Conservation (phyloP, 2,113 vertebrate species). For the Geococcyx californianus region DNA sequence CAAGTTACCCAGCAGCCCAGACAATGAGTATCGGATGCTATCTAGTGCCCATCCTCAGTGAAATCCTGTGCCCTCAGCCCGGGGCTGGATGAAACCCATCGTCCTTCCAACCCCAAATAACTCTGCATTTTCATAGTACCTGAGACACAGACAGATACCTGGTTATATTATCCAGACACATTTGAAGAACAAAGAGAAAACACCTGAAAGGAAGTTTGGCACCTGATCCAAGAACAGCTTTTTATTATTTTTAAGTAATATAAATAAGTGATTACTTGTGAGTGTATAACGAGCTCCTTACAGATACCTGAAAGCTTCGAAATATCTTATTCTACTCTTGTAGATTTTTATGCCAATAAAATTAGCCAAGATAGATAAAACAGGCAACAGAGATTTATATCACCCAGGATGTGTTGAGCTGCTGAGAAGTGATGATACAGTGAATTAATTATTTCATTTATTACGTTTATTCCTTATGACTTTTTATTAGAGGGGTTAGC, state of each 20-base stretch:
- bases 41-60: background rate
- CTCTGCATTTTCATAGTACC: background rate
- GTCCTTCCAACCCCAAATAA: background rate
- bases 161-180: background rate
- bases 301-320: background rate
- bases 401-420: background rate
- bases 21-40: background rate
- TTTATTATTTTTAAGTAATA: background rate
- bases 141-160: background rate
- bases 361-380: background rate
- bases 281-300: background rate
- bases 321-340: background rate
- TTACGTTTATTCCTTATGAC: background rate
- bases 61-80: background rate
- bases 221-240: background rate
- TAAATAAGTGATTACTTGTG: background rate
- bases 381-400: background rate
- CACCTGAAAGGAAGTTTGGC: background rate
- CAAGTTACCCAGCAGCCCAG: background rate
- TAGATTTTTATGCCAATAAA: background rate
- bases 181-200: background rate
- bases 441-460: slow-evolving; percentile 28
- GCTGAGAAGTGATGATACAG: background rate
- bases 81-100: background rate
- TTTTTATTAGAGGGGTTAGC: background rate